Base-by-base conservation (phyloP, 2,113 vertebrate genomes). In the Larimichthys polyactis region DNA sequence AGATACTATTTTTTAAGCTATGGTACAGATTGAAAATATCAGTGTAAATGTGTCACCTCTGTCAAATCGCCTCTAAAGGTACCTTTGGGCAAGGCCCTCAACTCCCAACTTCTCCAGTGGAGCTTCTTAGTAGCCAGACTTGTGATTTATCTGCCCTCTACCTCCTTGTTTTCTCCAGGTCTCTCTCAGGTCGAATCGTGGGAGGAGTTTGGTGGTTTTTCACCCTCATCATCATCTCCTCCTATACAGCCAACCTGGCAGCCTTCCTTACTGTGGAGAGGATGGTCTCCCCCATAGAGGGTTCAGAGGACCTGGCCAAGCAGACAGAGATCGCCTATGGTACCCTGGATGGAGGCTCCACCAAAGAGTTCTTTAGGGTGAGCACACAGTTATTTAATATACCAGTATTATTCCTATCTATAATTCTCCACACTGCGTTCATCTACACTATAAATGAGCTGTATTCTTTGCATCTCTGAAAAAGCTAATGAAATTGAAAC, bases 151-250 rank as follows among this genome's bases (percentile, higher is more conserved):
- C 11, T 15, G n/a, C 14, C 43, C 11, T n/a, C 24, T 24, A 51
- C 7, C 9, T 40, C 11, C 1, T 16, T 5, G 2, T 40, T 32
- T 11, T 32, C 72, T 43, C 7, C 84, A 94, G 93, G 85, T 93
- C 93, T 46, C 88, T 91, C 40, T 92, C 93, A 0, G 92, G 92
- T 12, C 96, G 98, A 36, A 99, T 99, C 58, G 98, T 99, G 16
- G 98, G 98, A 89, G 98, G 98, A 52, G 98, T 99, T 51, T 99
- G 98, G 98, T 99, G 98, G 98, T 99, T 99, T 95, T 99, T 99
- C 93, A 99, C 98, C 0, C 95, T 99, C 94, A 99, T 99, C 95
- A 99, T 99, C 95, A 99, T 99, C 91, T 99, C 98, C 48, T 99
- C 98, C 44, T 99, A 99, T 86, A 99, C 98, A 72, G 98, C 98